Percentiles rank a stretch among this genome's conserved stretches.
Conservation (phyloP, 2,797 vertebrate genomes). For the Myripristis jacobus region DNA sequence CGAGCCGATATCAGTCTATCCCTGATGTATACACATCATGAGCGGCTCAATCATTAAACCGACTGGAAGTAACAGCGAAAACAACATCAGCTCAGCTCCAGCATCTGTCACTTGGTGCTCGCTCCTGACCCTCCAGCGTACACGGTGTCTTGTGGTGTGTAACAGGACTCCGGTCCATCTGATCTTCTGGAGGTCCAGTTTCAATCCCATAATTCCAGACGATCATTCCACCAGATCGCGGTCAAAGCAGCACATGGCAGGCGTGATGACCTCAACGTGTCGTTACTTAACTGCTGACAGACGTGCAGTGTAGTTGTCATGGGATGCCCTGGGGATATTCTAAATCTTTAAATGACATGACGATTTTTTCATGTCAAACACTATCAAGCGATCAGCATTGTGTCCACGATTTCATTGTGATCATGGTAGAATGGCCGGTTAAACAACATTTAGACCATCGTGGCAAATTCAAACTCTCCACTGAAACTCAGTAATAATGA, state of each 20-base stretch:
- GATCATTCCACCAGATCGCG: not conserved
- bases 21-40: no score
- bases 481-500: no score
- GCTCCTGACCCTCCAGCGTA: not conserved
- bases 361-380: no score
- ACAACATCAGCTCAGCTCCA: not conserved
- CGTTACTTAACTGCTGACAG: slow-evolving; percentile 22
- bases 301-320: slow-evolving; percentile 10
- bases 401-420: no score
- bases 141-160: not conserved
- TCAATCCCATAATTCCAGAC: slow-evolving; percentile 42
- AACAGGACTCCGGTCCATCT: slow-evolving; percentile 38
- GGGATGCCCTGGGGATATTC: slow-evolving; percentile 10
- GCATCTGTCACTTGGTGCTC: not conserved
- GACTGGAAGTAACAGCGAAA: not conserved
- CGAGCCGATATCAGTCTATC: no score
- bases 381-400: no score
- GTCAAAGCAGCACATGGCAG: slow-evolving; percentile 51
- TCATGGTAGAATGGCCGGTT: no score
- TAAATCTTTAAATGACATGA: no score
- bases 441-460: no score
- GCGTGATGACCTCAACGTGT: slow-evolving; percentile 53
- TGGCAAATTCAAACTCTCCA: no score
- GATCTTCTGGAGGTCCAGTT: slow-evolving; percentile 38
- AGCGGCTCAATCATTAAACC: not conserved